phyloP scores from a whole-genome alignment of 2,113 vertebrate species.

The Glaucidium brasilianum region DNA sequence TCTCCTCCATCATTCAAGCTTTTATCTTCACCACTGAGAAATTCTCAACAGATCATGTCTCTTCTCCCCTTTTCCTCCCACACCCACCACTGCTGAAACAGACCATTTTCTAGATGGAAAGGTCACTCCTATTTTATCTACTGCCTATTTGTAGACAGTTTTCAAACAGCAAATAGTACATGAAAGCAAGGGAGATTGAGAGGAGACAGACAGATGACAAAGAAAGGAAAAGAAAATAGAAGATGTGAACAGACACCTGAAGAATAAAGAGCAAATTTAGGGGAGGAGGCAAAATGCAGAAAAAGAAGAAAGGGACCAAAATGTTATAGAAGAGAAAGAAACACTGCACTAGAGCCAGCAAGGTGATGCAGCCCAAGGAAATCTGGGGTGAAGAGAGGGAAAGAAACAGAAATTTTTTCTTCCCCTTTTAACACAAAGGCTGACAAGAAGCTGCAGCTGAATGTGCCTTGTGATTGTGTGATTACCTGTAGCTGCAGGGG shows the following conservation, averaged over 20 bases:
- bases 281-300: neutral
- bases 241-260: neutral
- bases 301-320: neutral
- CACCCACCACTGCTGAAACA: neutral
- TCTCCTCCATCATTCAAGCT: neutral
- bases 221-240: neutral
- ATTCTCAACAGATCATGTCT: neutral
- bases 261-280: neutral
- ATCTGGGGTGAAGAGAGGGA: neutral
- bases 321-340: neutral
- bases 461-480: neutral
- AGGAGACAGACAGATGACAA: neutral
- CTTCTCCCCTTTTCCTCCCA: neutral
- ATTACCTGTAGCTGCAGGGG: neutral
- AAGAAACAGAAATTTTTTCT: neutral
- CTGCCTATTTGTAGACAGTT: neutral
- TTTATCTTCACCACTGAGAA: neutral
- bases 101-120: neutral
- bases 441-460: neutral
- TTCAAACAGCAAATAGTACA: neutral
- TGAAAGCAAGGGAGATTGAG: neutral
- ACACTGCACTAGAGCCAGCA: neutral
- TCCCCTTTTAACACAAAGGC: neutral
- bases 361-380: neutral
- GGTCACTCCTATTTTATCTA: neutral